Conservation (phyloP, 2,888 invertebrate species). For the Atherix ibis region DNA sequence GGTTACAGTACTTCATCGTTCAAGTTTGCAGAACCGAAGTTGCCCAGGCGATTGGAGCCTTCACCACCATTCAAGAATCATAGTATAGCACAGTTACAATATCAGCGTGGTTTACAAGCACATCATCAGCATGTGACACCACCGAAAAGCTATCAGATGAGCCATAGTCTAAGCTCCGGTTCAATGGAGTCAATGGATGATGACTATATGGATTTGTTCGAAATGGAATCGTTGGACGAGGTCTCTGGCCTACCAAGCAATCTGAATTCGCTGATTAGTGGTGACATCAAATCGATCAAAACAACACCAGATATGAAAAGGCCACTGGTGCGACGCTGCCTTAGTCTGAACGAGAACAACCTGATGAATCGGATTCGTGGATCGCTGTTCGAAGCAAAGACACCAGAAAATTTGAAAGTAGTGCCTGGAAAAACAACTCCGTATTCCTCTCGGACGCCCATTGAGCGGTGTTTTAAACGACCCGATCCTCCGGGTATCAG, state of each 20-base stretch:
- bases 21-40: conserved; percentile 30
- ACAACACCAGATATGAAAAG: conserved; percentile 33
- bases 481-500: conserved; percentile 44
- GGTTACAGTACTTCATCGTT: conserved; percentile 34
- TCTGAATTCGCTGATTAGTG: conserved; percentile 41
- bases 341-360: conserved; percentile 35
- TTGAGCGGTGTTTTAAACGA: conserved; percentile 41
- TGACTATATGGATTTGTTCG: conserved; percentile 46
- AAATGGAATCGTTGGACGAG: conserved; percentile 39
- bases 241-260: conserved; percentile 36
- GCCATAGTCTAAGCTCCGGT: conserved; percentile 37
- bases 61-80: conserved; percentile 8
- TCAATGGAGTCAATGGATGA: conserved; percentile 46
- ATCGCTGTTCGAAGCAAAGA: conserved; percentile 33
- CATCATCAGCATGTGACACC: conserved; percentile 10
- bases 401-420: conserved; percentile 22
- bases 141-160: conserved; percentile 27
- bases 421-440: conserved; percentile 19
- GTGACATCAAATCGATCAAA: conserved; percentile 32
- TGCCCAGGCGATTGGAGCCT: conserved; percentile 21
- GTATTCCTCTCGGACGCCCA: conserved; percentile 13
- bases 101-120: conserved; percentile 1
- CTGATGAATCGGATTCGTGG: conserved; percentile 22
- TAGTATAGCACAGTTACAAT: conserved; percentile 8
- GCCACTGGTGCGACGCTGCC: conserved; percentile 34